These are phyloP conservation scores for Anthopleura sola DNA, from an alignment of 64 coral and sea anemone species.

Conservation along the genomic window DNA sequence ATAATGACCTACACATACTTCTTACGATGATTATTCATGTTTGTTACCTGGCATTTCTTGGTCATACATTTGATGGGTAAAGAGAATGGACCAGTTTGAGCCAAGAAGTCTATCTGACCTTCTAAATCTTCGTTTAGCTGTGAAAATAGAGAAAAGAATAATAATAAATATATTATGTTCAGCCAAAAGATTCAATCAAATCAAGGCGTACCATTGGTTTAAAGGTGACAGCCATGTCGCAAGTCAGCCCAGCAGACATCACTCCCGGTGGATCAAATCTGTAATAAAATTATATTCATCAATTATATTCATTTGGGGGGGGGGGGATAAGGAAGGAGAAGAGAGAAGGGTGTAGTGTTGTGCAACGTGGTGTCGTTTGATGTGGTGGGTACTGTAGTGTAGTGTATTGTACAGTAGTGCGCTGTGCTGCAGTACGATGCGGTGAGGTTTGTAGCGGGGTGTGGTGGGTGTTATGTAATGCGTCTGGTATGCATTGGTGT, in stretches of 20 bases:
- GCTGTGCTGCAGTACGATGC: no score
- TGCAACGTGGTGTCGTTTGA: no score
- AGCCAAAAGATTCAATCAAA: background rate
- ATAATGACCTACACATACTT: no score
- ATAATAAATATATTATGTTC: background rate
- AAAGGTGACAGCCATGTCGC: constrained; percentile 87
- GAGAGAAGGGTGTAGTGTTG: no score
- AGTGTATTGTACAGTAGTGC: no score
- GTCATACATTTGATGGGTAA: constrained; percentile 89
- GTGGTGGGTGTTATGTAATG: no score
- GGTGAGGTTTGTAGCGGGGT: no score
- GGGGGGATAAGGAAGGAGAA: background rate
- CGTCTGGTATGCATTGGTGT: no score
- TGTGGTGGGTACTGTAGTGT: no score
- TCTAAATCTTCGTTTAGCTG: constrained; percentile 92
- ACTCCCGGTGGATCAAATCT: constrained; percentile 94
- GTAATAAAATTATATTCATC: background rate
- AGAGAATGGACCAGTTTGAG: constrained; percentile 95
- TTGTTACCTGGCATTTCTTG: constrained; percentile 89
- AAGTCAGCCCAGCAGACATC: constrained; percentile 94
- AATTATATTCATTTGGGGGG: no score
- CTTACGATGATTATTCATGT: background rate
- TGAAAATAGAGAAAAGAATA: constrained; percentile 12
- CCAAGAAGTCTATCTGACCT: constrained; percentile 95
- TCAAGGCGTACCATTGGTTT: constrained; percentile 89